phyloP scores from a whole-genome alignment of 2,113 vertebrate species.

The Danionella cerebrum region DNA sequence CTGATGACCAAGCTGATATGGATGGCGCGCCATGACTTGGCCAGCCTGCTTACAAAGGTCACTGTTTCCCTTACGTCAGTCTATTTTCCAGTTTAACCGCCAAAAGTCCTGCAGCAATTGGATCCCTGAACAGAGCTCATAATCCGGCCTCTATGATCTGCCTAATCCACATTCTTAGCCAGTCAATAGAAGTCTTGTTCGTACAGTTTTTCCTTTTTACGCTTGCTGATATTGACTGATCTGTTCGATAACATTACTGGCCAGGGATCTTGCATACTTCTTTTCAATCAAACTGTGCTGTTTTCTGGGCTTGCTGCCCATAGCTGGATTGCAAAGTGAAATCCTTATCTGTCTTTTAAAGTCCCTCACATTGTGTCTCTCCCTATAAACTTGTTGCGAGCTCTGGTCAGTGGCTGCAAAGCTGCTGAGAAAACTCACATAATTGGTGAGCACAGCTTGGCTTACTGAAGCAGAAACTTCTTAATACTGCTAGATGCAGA shows the following conservation, averaged over 20 bases:
- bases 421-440: neutral
- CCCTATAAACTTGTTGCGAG: neutral
- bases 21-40: slow-evolving; percentile 8
- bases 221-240: slow-evolving; percentile 28
- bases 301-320: slow-evolving; percentile 25
- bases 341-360: slow-evolving; percentile 13
- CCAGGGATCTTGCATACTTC: slow-evolving; percentile 1
- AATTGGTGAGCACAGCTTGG: slow-evolving; percentile 20
- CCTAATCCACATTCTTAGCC: slow-evolving; percentile 37
- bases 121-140: slow-evolving; percentile 34
- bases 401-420: slow-evolving; percentile 16
- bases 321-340: neutral
- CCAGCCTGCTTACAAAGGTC: slow-evolving; percentile 31
- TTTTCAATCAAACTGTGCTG: neutral
- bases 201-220: neutral
- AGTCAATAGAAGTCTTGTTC: slow-evolving; percentile 38
- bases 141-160: slow-evolving; percentile 37
- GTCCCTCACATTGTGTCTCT: neutral
- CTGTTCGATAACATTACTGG: slow-evolving; percentile 25
- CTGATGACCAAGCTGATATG: slow-evolving; percentile 23
- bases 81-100: slow-evolving; percentile 10
- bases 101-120: slow-evolving; percentile 31
- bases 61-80: slow-evolving; percentile 37
- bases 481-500: slow-evolving; percentile 34
- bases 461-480: slow-evolving; percentile 22